phyloP scores from a whole-genome alignment of 2,888 invertebrate species.

The Rotaria socialis region DNA sequence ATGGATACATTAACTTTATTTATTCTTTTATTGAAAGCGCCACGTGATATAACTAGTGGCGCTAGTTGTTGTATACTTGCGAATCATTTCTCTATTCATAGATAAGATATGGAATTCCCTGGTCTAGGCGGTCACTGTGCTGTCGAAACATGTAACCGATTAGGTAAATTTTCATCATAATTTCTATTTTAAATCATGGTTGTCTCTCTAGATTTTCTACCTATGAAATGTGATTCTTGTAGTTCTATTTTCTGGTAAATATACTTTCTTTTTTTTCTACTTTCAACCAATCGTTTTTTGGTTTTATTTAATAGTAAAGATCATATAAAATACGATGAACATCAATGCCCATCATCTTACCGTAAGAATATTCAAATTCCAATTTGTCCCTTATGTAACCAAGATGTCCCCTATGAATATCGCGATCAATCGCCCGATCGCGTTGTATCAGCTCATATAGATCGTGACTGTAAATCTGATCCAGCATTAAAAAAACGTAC shows the following conservation, averaged over 20 bases:
- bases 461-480: slow-evolving; percentile 83
- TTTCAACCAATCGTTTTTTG: neutral
- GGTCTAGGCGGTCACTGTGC: slow-evolving; percentile 82
- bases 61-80: neutral
- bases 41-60: neutral
- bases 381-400: slow-evolving; percentile 84
- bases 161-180: slow-evolving; percentile 65
- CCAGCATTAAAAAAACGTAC: slow-evolving; percentile 65
- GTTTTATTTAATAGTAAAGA: slow-evolving; percentile 67
- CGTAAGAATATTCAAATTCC: slow-evolving; percentile 83
- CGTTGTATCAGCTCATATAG: slow-evolving; percentile 82
- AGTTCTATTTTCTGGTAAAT: slow-evolving; percentile 76
- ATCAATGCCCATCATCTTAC: slow-evolving; percentile 75
- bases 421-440: slow-evolving; percentile 78
- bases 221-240: slow-evolving; percentile 75
- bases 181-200: slow-evolving; percentile 43
- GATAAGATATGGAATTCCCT: slow-evolving; percentile 76
- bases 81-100: neutral
- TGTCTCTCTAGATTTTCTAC: slow-evolving; percentile 50
- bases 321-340: slow-evolving; percentile 76
- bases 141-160: slow-evolving; percentile 73
- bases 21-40: neutral
- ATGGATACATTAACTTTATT: no score
- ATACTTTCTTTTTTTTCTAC: slow-evolving; percentile 20
- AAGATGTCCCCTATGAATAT: slow-evolving; percentile 73